Evolutionary conservation across 2,797 vertebrate genomes (phyloP), one percentile per base, ranked within the genome.

Genomic region (Mormyrus proboscirostris): DNA sequence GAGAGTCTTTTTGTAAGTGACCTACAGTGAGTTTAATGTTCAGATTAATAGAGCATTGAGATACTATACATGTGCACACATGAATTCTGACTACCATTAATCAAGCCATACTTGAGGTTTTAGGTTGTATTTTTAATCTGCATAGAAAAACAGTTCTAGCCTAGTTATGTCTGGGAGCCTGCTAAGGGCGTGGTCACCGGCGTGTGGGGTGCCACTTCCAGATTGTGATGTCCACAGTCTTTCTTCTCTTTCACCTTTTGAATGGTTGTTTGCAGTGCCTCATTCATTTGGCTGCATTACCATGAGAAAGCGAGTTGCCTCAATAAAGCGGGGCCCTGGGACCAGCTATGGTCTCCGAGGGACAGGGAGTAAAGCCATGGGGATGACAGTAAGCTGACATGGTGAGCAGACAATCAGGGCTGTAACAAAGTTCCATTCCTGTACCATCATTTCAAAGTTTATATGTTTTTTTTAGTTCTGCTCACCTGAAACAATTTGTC

Each of bases 271-370:
- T 92, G 93, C 92, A 92, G 92, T 94, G 94, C 94, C 95, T 94
- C 95, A 93, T 73, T 86, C 57, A 55, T 89, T 92, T 92, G 59
- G 93, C 93, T 93, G 93, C 89, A 95, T 96, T 95, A 95, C 94
- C 95, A 95, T 95, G 90, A 95, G 93, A 96, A 96, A 94, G 88
- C 89, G 91, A 90, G 0, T 79, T 79, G 59, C 90, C 90, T 94
- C 92, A 95, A 95, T 94, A 91, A 92, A 79, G n/a, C 4, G 91
- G 92, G 93, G 92, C 92, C 85, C 53, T 25, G n/a, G 19, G 33
- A 62, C n/a, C n/a, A 22, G 84, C 9, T n/a, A 59, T 29, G 53
- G 38, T 25, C 51, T 2, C 33, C n/a, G 19, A 59, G 88, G 69
- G 41, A 50, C 9, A 38, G 88, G n/a, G 76, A 44, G 51, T 10